Conservation (phyloP, 1,140 invertebrate genomes). For the Hyles euphorbiae region DNA sequence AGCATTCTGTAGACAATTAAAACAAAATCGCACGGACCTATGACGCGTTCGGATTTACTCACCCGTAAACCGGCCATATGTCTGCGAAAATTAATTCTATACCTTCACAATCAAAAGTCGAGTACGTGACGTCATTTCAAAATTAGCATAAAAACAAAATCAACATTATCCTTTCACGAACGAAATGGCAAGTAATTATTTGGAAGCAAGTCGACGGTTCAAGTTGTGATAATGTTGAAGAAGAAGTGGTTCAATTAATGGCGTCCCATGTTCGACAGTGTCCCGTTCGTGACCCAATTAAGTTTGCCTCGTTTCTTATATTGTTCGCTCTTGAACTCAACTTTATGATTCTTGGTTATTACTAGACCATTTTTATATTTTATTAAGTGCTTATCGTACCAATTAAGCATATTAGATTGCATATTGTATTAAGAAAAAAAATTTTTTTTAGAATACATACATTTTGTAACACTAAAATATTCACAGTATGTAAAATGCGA, state of each 20-base stretch:
- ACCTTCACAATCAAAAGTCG: not conserved
- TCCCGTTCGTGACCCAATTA: conserved; percentile 59
- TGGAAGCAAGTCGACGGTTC: conserved; percentile 24
- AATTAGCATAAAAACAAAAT: conserved; percentile 34
- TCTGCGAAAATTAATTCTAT: too few species aligned
- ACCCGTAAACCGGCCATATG: too few species aligned
- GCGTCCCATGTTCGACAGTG: conserved; percentile 46
- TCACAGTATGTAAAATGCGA: too few species aligned
- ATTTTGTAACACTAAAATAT: too few species aligned
- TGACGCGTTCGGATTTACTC: too few species aligned
- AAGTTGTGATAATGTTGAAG: conserved; percentile 34
- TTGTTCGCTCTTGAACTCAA: conserved; percentile 24
- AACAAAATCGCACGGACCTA: too few species aligned
- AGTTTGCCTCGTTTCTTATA: conserved; percentile 37
- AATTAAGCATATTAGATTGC: too few species aligned
- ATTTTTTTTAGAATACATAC: too few species aligned
- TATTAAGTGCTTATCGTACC: not conserved
- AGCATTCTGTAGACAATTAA: too few species aligned
- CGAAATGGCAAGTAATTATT: conserved; percentile 39
- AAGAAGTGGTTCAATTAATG: conserved; percentile 53
- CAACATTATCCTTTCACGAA: conserved; percentile 22
- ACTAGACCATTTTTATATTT: conserved; percentile 8
- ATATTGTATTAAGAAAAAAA: too few species aligned
- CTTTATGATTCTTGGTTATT: conserved; percentile 19
- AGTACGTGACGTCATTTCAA: conserved; percentile 6